Evolutionary conservation across 35 echinoderm and acorn worm genomes (phyloP), one percentile per base, ranked within the genome.

Genomic region (Hemicentrotus pulcherrimus): DNA sequence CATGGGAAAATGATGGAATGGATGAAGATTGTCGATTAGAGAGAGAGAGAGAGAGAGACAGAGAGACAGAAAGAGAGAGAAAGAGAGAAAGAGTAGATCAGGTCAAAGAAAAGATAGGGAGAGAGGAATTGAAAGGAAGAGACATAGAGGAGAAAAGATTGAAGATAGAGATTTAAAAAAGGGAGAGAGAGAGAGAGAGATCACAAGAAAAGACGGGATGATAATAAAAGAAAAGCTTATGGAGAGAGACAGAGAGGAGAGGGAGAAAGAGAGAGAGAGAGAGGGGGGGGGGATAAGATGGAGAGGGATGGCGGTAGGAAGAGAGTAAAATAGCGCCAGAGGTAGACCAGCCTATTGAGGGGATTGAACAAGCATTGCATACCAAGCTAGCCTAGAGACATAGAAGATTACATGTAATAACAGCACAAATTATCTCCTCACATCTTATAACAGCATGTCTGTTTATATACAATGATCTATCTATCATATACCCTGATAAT

Each of bases 391-490:
- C 65, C 65, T 4, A 28, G 65, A 78, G 65, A 78, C 65, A 24
- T 78, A 78, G 65, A 15, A 78, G 65, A 78, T 78, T 78, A 78
- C 65, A 78, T 78, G 65, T 78, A 78, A 78, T 78, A 78, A 78
- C 65, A 78, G 28, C 65, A 78, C 65, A 78, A 78, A 78, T 78
- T 78, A 78, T 78, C 19, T 78, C 6, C 22, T 7, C 6, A 28
- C 22, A 78, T 78, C 65, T 78, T n/a, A 78, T 78, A 78, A 28
- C 65, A 78, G 65, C 65, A 78, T 78, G 28, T 78, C 65, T 78
- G 65, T 78, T 78, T 22, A 78, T 78, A 28, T 78, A 59, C 52
- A 11, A 78, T 78, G 65, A 78, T 78, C 28, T 28, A n/a, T 5
- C 65, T 28, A 78, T 28, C 6, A 4, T 78, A 78, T 78, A 78